Conservation (phyloP, 2,113 vertebrate species). For the Gymnogyps californianus region DNA sequence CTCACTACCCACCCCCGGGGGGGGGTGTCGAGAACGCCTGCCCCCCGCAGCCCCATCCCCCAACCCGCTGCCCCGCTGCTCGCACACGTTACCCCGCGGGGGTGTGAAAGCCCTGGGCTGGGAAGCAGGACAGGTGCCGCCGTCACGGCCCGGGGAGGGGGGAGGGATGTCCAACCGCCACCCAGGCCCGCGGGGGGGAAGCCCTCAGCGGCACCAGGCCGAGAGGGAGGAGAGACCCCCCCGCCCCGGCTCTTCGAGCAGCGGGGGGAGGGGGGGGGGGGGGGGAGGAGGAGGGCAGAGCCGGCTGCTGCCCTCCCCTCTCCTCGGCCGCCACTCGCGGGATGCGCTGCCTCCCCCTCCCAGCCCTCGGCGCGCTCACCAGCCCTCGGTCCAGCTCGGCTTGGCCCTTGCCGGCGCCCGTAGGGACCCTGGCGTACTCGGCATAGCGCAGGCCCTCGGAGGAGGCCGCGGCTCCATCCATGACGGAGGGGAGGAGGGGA, state of each 20-base stretch:
- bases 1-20: not conserved
- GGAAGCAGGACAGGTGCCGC: rapidly evolving
- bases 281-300: not conserved
- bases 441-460: not conserved
- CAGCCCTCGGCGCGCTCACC: not conserved
- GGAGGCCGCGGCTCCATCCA: not conserved
- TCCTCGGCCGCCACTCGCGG: not conserved
- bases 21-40: too few species aligned
- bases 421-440: not conserved
- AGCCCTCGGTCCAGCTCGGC: slow-evolving; percentile 10
- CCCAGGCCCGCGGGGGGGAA: too few species aligned
- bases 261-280: not conserved
- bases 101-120: rapidly evolving
- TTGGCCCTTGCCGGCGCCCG: not conserved
- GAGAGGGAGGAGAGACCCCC: not conserved
- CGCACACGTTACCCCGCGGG: not conserved
- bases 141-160: not conserved
- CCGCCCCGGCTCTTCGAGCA: not conserved
- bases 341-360: not conserved
- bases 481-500: not conserved
- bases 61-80: not conserved
- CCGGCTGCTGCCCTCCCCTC: not conserved
- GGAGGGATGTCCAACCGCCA: too few species aligned
- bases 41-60: not conserved
- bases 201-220: too few species aligned